Base-by-base conservation (phyloP, 1,140 invertebrate genomes). In the Drosophila bocqueti region DNA sequence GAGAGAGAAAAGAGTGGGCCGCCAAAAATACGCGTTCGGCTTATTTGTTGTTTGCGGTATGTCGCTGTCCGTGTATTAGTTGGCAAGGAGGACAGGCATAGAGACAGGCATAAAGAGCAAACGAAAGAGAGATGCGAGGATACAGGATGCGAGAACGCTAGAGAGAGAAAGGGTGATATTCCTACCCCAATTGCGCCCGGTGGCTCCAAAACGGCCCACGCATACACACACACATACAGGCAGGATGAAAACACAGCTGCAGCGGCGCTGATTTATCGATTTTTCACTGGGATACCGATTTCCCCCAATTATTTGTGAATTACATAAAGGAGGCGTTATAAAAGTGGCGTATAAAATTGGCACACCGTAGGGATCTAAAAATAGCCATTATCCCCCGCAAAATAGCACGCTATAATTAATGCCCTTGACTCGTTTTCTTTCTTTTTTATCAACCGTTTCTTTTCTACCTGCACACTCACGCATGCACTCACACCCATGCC, bases 241-340 rank as follows among this genome's bases (percentile, higher is more conserved):
- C 72, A 71, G 66, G 75, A 73, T 40, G 54, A 60, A 43, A 50
- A 50, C 46, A 59, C 80, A 87, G 81, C 74, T 87, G 84, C 85
- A 89, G 85, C 85, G 77, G 85, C 85, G 85, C 85, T 87, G 84
- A 87, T 87, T 89, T 89, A 89, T 89, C 61, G 85, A 89, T 89
- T 89, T 89, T 89, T 85, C 85, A 68, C 81, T 63, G 47, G 71
- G 38, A 50, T 66, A 66, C 38, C 29, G n/a, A 34, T 71, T 71
- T 63, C 49, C 59, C 42, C 42, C 58, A 46, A 24, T 21, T 43
- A 64, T 85, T 75, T 18, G 59, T 40, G 68, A 84, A 81, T 87
- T 87, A 87, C 63, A 87, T 87, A 87, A 87, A 87, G 68, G 47
- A n/a, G 24, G 65, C 34, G 59, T 24, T 36, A 38, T 55, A 54